Conservation (phyloP, 1,140 invertebrate genomes). For the Halesus radiatus region DNA sequence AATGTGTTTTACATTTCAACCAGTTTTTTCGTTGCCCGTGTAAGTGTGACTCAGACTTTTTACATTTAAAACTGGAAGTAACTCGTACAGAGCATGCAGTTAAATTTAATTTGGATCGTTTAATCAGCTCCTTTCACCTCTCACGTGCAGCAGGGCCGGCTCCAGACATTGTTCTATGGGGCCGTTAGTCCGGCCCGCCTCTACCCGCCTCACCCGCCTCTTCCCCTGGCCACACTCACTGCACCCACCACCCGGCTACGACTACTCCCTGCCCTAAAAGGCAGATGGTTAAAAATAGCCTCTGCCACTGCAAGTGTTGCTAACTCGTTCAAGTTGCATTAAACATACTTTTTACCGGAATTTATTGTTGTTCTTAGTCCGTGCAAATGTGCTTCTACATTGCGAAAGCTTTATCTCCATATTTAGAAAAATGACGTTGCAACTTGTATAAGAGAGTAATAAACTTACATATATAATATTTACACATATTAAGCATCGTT, state of each 20-base stretch:
- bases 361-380: not conserved
- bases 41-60: not conserved
- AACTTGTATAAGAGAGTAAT: too few relatives aligned
- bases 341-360: not conserved
- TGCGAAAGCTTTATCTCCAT: too few relatives aligned
- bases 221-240: too few relatives aligned
- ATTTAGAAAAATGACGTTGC: too few relatives aligned
- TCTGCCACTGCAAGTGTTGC: conserved; percentile 14
- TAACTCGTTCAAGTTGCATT: conserved; percentile 15
- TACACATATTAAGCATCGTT: too few relatives aligned
- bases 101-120: conserved; percentile 29
- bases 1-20: too few relatives aligned
- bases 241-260: too few relatives aligned
- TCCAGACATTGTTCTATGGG: conserved; percentile 26
- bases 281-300: conserved; percentile 15
- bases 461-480: too few relatives aligned
- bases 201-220: too few relatives aligned
- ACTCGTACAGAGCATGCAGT: conserved; percentile 27
- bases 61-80: conserved; percentile 13
- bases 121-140: conserved; percentile 28
- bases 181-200: conserved; percentile 13
- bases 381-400: too few relatives aligned
- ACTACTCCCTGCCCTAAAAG: not conserved
- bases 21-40: not conserved
- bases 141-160: conserved; percentile 33